Evolutionary conservation across 2,888 invertebrate species (phyloP), one percentile per base, ranked within the genome.

Genomic region (Agrypnus murinus): DNA sequence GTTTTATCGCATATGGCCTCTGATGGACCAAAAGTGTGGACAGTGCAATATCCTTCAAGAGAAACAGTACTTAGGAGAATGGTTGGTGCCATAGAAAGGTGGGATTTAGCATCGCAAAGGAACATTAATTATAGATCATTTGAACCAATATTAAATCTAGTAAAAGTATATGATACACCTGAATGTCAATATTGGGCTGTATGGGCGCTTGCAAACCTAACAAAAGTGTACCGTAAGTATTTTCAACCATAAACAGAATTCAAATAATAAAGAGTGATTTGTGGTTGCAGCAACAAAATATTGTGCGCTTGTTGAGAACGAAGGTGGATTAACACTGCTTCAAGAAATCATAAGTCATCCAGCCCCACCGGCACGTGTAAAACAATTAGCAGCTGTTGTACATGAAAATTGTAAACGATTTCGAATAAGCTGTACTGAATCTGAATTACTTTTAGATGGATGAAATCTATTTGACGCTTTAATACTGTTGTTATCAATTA

Each of bases 121-220:
- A 98, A 97, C 84, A 99, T 99, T 76, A 99, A 99, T 87, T 99
- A 99, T 86, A 92, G 97, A 74, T 95, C 95, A 32, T 98, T 99
- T 87, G 93, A 96, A 82, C 99, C 99, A 0, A 97, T 99, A 72
- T 87, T 99, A 19, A 90, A 94, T 74, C 87, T 99, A 72, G 89
- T 97, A 50, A 89, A 91, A 72, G 92, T 93, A 64, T 91, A 93
- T 78, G 95, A 96, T 82, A 96, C 97, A 0, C 94, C 95, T 0
- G 92, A 95, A 83, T 97, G 96, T 84, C 97, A 97, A 84, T 93
- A 96, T 84, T 98, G 98, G 98, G 97, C 98, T 1, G 93, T 95
- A 6, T 99, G 98, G 98, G 98, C 98, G 0, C 88, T 99, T 70
- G 97, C 98, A 57, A 99, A 99, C 87, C 90, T 99, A 72, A 99